Base-by-base conservation (phyloP, 2,888 invertebrate species). In the Tenthredo scrophulariae region DNA sequence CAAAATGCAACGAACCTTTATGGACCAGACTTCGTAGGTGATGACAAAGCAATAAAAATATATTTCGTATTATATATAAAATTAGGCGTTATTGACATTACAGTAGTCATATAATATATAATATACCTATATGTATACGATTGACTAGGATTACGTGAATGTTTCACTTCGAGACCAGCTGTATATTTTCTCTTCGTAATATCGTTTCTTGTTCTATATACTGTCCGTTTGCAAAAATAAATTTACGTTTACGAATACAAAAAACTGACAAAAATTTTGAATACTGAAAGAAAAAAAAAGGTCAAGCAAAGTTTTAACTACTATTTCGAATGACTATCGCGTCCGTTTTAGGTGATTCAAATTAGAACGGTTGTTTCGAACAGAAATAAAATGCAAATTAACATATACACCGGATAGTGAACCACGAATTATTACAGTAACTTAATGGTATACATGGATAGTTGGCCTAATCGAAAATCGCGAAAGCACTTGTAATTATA, bases 1-100 rank as follows among this genome's bases (percentile, higher is more conserved):
- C 75, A 75, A 75, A 75, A 75, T 46, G 46, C 75, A 75, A 75
- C 46, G 43, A 75, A 43, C n/a, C 9, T 22, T 75, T 46, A 46
- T 43, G 46, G 22, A 75, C n/a, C 40, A 46, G 13, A 26, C 22
- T 33, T 74, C 62, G 37, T 37, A 74, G 9, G 18, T n/a, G 26
- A 40, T 75, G 40, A 26, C 37, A 75, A 15, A 46, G 18, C 70
- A 75, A 46, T 37, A 37, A 70, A 70, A 37, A 70, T 37, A 70
- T 22, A 75, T 75, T 43, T 33, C 46, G 13, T 75, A 75, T 43
- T 40, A 43, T 18, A n/a, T 33, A 67, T n/a, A 18, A 70, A 70
- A 70, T 70, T 37, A 70, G 13, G 70, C 18, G 37, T 33, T 70
- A 70, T 70, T 62, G 10, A 62, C 9, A 62, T 62, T 62, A 62